These are phyloP conservation scores for Umimayanthus chanpuru DNA, from an alignment of 92 coral and sea anemone species.

Conservation along the genomic window DNA sequence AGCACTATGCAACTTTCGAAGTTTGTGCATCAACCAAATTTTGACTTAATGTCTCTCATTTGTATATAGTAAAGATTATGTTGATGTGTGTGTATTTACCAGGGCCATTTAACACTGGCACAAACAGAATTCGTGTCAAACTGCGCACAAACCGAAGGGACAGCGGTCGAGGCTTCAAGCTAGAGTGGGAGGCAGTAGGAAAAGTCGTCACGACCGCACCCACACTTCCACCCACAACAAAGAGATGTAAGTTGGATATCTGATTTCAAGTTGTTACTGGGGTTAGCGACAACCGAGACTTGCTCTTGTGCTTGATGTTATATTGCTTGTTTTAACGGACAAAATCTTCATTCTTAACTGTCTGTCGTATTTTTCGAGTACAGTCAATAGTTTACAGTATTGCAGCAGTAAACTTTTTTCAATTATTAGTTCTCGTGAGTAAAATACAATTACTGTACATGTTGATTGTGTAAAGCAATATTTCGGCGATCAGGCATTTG, in stretches of 20 bases:
- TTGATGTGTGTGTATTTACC: background rate
- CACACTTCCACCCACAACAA: background rate
- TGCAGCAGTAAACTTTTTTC: too few relatives aligned
- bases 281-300: background rate
- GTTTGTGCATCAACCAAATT: too few relatives aligned
- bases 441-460: too few relatives aligned
- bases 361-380: too few relatives aligned
- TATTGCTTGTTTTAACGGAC: too few relatives aligned
- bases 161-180: constrained; percentile 14
- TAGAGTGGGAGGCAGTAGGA: background rate
- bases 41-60: background rate
- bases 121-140: constrained; percentile 1
- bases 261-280: background rate
- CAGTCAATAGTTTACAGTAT: too few relatives aligned
- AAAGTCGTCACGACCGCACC: background rate
- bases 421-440: too few relatives aligned
- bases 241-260: background rate
- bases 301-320: too few relatives aligned
- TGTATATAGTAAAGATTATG: background rate
- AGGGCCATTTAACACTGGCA: background rate
- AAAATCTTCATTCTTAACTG: too few relatives aligned
- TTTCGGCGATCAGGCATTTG: too few relatives aligned
- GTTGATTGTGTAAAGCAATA: too few relatives aligned
- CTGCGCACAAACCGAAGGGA: constrained; percentile 2
- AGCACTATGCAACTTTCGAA: too few relatives aligned